Evolutionary conservation across 2,113 vertebrate genomes (phyloP), one percentile per base, ranked within the genome.

Genomic region (Melanerpes formicivorus): DNA sequence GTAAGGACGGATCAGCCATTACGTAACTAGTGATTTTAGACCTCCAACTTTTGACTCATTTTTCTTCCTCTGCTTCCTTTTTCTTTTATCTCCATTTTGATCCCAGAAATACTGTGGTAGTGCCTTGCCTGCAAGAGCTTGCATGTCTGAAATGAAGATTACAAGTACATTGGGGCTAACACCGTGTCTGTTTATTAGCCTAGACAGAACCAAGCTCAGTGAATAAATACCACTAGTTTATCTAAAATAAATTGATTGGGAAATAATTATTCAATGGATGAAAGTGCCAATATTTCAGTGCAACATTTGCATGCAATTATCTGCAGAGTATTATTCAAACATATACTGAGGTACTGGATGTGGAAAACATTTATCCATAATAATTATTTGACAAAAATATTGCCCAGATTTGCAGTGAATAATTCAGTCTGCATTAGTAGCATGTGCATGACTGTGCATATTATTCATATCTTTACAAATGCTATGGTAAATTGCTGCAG

Each of bases 371-470:
- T 96, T 92, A 83, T 80, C 66, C 55, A 11, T 91, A 78, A 65
- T 89, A 90, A 95, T 87, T 65, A 64, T 90, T 90, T 73, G 46
- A 86, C 90, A 80, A 95, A 95, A 90, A 76, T 78, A 70, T 69
- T 88, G 55, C 73, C 44, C 73, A 76, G 59, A 56, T 91, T 93
- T 93, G 70, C 73, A 75, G 88, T 95, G 79, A 96, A 93, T 95
- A 93, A 93, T 95, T 93, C 87, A 74, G 63, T 59, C 82, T 75
- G 66, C 72, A 80, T 96, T 93, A 95, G 82, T 70, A 84, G 69
- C 55, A 21, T 0, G 27, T 40, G 40, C 11, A 4, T 96, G 94
- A 93, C 76, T 86, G 16, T 73, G 76, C 87, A 93, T 26, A 17
- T 88, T 73, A 78, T 88, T 93, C 50, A 7, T 73, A 25, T 72